Conservation (phyloP, 2,888 invertebrate genomes). For the Disparrhopalites patrizii region DNA sequence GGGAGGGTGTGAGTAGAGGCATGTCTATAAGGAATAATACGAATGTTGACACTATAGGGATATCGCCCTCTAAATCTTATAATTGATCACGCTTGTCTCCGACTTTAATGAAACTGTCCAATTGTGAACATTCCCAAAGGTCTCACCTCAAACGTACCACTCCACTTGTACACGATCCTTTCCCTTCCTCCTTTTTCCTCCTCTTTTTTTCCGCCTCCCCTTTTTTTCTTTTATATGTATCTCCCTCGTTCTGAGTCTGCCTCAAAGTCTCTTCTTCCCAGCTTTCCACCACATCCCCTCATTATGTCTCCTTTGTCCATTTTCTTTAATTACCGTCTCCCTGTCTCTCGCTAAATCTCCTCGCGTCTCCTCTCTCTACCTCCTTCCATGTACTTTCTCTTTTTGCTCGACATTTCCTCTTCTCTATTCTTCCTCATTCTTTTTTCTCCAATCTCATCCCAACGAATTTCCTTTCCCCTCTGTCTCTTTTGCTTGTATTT, state of each 20-base stretch:
- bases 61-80: conserved; percentile 36
- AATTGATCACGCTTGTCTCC: conserved; percentile 39
- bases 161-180: background rate
- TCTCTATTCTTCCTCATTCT: too few species aligned
- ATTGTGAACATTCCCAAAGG: conserved; percentile 38
- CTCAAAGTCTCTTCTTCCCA: background rate
- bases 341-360: background rate
- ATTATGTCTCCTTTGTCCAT: background rate
- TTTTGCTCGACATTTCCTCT: too few species aligned
- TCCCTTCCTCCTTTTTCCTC: background rate
- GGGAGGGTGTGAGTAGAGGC: too few species aligned
- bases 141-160: conserved; percentile 2
- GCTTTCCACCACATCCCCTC: background rate
- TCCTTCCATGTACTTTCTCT: too few species aligned
- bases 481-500: too few species aligned
- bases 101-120: conserved; percentile 41
- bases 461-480: too few species aligned
- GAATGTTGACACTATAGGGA: conserved; percentile 26
- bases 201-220: background rate
- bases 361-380: too few species aligned
- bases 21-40: too few species aligned
- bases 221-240: background rate
- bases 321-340: too few species aligned
- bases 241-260: background rate
- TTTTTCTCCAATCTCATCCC: too few species aligned